These are phyloP conservation scores for Charadrius vociferus DNA, from an alignment of 2,113 vertebrate species.

Conservation along the genomic window DNA sequence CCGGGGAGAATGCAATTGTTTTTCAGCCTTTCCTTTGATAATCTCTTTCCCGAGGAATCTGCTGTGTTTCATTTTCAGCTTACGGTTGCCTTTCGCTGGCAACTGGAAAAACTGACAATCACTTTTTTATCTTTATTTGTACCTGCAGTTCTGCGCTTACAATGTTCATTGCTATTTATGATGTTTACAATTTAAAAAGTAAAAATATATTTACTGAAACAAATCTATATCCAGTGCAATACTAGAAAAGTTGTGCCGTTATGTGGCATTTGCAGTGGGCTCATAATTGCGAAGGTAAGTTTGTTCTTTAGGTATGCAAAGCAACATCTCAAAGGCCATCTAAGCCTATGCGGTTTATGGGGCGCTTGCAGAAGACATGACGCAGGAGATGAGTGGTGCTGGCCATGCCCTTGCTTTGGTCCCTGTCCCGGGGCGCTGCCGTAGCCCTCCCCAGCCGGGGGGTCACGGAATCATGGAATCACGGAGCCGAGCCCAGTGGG, in stretches of 20 bases:
- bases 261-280: rapidly evolving
- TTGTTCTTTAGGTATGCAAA: neutral
- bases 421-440: neutral
- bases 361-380: rapidly evolving
- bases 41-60: neutral
- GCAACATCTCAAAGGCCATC: rapidly evolving
- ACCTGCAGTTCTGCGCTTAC: neutral
- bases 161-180: neutral
- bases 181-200: neutral
- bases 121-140: neutral
- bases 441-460: too few relatives aligned
- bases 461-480: too few relatives aligned
- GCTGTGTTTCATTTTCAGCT: neutral
- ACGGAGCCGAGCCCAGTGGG: neutral
- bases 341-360: rapidly evolving
- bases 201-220: neutral
- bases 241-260: rapidly evolving
- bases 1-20: neutral
- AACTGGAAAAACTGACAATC: neutral
- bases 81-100: neutral
- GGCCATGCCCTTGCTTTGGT: neutral
- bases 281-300: neutral
- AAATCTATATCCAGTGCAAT: rapidly evolving
- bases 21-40: neutral
- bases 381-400: neutral